phyloP scores from a whole-genome alignment of 1,140 invertebrate genomes.

The Eupristina koningsbergeri region DNA sequence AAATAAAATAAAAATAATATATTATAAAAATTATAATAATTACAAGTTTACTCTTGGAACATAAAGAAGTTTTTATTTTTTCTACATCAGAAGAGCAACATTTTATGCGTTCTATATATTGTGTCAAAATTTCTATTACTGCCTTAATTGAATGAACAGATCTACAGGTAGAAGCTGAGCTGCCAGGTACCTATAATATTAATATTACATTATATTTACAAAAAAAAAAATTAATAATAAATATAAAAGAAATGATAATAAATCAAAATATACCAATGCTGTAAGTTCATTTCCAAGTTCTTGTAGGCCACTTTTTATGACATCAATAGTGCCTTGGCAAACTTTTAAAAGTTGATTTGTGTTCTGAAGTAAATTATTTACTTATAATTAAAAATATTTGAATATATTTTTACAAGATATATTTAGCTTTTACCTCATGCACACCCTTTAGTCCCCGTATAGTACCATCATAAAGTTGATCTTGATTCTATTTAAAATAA shows the following conservation, averaged over 20 bases:
- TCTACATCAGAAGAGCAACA: constrained; percentile 62
- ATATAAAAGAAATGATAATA: neutral
- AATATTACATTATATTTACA: constrained; percentile 2
- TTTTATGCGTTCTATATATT: constrained; percentile 59
- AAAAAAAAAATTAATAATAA: too few relatives aligned
- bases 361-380: constrained; percentile 40
- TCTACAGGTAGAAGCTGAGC: constrained; percentile 48
- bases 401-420: constrained; percentile 22
- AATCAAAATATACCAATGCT: constrained; percentile 57
- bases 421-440: constrained; percentile 58
- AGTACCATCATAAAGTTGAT: constrained; percentile 51
- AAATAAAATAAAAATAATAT: too few relatives aligned
- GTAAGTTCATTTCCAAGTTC: constrained; percentile 61
- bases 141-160: constrained; percentile 54
- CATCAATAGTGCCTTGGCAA: constrained; percentile 59
- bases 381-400: constrained; percentile 34
- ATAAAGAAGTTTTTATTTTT: constrained; percentile 60
- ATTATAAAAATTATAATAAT: constrained; percentile 48
- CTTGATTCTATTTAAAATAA: constrained; percentile 50
- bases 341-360: constrained; percentile 54
- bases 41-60: constrained; percentile 69
- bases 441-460: constrained; percentile 47
- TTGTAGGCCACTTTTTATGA: constrained; percentile 58
- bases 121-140: constrained; percentile 58
- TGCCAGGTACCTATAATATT: constrained; percentile 56